Evolutionary conservation across 2,797 vertebrate species (phyloP).

Genomic region (Anguilla pacifica): DNA sequence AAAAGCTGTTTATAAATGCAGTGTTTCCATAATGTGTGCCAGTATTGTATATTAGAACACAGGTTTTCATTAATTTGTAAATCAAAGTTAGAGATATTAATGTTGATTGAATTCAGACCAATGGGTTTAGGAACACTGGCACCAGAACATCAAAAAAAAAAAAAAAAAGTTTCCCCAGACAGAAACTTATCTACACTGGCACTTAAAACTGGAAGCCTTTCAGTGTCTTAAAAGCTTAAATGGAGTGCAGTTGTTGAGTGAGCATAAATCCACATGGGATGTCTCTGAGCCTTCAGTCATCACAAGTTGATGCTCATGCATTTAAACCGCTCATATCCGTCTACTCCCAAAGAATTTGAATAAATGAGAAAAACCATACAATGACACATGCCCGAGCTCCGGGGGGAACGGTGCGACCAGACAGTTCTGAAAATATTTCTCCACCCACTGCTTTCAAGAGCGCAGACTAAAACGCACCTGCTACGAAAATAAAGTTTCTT

Average conservation of each 20-base stretch:
- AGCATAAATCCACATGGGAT: background rate
- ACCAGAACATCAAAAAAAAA: background rate
- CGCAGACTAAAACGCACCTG: conserved; percentile 8
- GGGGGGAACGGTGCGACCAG: background rate
- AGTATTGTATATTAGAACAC: background rate
- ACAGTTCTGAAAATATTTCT: conserved; percentile 8
- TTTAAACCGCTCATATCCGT: background rate
- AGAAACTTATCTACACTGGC: background rate
- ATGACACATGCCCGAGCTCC: background rate
- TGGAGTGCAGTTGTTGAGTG: conserved; percentile 17
- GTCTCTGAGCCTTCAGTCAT: background rate
- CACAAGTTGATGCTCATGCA: background rate
- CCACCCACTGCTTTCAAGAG: background rate
- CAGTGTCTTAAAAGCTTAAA: conserved; percentile 27
- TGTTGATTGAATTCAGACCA: background rate
- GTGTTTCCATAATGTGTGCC: no score
- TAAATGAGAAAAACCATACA: conserved; percentile 7
- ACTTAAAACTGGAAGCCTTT: conserved; percentile 3
- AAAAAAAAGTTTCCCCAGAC: background rate
- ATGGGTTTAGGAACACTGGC: background rate
- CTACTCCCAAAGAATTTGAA: background rate
- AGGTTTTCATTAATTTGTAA: background rate
- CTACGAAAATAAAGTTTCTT: conserved; percentile 6
- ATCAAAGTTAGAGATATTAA: background rate
- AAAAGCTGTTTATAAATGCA: no score